A percentile compares a stretch with the other conserved stretches of the same genome.
These are phyloP conservation scores for Amblyjoppa proteus DNA, from an alignment of 2,888 invertebrate species.

Conservation along the genomic window DNA sequence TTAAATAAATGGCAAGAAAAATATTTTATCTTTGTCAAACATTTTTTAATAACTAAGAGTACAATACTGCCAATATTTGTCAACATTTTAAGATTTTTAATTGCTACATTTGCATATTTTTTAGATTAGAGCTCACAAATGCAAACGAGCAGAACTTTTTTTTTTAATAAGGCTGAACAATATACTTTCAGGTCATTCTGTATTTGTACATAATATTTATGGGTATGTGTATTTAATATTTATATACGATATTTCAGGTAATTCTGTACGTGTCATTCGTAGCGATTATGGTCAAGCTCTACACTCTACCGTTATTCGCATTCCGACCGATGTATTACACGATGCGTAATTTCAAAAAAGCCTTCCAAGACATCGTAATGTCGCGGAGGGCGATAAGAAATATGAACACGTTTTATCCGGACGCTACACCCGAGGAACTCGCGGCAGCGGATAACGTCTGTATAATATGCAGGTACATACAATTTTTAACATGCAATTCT, in stretches of 20 bases:
- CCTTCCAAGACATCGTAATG: constrained; percentile 98
- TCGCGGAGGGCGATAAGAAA: constrained; percentile 98
- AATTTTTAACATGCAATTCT: background rate
- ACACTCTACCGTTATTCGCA: constrained; percentile 98
- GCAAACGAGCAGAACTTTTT: background rate
- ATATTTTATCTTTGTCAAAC: no score
- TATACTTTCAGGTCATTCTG: constrained; percentile 87
- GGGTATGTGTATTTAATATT: background rate
- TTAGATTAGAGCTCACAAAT: no score
- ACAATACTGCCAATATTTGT: no score
- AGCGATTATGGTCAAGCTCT: constrained; percentile 97
- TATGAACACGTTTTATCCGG: constrained; percentile 99
- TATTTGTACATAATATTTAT: constrained; percentile 85
- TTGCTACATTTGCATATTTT: no score
- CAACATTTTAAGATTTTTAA: no score
- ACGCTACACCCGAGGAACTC: constrained; percentile 97
- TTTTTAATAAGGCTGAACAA: background rate
- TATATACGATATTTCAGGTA: constrained; percentile 85
- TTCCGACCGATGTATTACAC: constrained; percentile 99
- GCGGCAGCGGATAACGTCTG: constrained; percentile 98
- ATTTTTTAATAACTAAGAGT: no score
- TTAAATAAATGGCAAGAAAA: no score
- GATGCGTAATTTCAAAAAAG: constrained; percentile 99
- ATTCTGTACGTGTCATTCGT: constrained; percentile 96
- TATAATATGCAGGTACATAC: constrained; percentile 94